Base-by-base conservation (phyloP, 2,888 invertebrate species). In the Lasioglossum leucozonium region DNA sequence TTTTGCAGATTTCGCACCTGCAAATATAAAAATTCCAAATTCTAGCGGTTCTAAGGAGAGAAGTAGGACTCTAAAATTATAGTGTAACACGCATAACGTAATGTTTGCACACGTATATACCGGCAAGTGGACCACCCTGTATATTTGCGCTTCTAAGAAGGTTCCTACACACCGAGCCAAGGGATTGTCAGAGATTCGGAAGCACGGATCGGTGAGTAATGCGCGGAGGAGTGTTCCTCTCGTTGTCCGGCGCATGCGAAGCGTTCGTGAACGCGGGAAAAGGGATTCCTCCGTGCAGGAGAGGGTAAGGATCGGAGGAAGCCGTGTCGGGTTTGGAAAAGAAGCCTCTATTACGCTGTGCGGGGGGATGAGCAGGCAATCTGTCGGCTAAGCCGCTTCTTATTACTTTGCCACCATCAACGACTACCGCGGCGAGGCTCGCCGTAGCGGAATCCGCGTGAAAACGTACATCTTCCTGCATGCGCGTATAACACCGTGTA, bases 341-440 rank as follows among this genome's bases (percentile, higher is more conserved):
- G 90, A 84, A 91, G 90, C 85, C 90, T 82, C 85, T 87, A 91
- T 91, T 88, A 88, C 85, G 82, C 81, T 75, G 55, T 47, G 58
- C 83, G 85, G 86, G 86, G 88, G 86, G 88, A 87, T 78, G 85
- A 88, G 88, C 84, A 91, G 91, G 92, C 92, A 93, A 93, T 93
- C 93, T 93, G 92, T 93, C 91, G 91, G 91, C 92, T 93, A 92
- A 93, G 92, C 92, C 92, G 91, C 89, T 92, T 93, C 93, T 93
- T 93, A 93, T 93, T 93, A 93, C 92, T 91, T 89, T 89, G 85
- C 90, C 90, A 90, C 88, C 90, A 83, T 88, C 82, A 78, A 87
- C 87, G 80, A 87, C 88, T 88, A 83, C 86, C 87, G 51, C 51
- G 51, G 51, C 51, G 51, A 51, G 86, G 75, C 18, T 26, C 58